A percentile compares a stretch with the other conserved stretches of the same genome.
These are phyloP conservation scores for Ptilorrhoa leucosticta DNA, from an alignment of 2,113 vertebrate genomes.

Conservation along the genomic window DNA sequence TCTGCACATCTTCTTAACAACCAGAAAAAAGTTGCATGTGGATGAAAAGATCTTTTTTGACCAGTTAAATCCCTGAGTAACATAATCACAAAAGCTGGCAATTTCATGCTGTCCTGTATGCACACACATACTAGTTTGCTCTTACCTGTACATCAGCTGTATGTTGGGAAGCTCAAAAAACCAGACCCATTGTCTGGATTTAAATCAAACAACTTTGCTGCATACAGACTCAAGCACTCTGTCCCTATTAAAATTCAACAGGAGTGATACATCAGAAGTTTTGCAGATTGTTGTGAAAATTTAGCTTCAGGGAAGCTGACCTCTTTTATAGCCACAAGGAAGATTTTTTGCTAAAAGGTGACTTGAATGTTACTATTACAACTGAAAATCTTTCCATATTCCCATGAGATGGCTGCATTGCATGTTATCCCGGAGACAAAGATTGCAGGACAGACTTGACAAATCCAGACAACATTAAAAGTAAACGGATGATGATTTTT, in stretches of 20 bases:
- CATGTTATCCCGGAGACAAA: neutral
- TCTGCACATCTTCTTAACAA: neutral
- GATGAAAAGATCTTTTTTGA: neutral
- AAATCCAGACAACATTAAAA: constrained; percentile 21
- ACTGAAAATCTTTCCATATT: neutral
- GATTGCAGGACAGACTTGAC: neutral
- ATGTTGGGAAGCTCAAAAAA: neutral
- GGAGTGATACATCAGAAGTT: neutral
- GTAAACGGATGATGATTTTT: neutral
- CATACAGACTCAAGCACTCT: neutral
- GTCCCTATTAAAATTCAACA: neutral
- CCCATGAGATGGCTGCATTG: neutral
- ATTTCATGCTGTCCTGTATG: neutral
- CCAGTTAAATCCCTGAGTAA: neutral
- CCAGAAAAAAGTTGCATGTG: neutral
- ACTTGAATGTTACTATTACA: neutral
- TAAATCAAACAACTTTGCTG: neutral
- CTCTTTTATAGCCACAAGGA: neutral
- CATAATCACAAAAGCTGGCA: neutral
- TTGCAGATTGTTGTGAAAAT: neutral
- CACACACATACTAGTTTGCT: neutral
- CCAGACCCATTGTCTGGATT: neutral
- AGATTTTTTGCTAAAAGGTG: neutral
- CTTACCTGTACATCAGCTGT: neutral
- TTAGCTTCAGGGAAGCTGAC: neutral